Conservation (phyloP, 1,140 invertebrate species). For the Sesamia nonagrioides region DNA sequence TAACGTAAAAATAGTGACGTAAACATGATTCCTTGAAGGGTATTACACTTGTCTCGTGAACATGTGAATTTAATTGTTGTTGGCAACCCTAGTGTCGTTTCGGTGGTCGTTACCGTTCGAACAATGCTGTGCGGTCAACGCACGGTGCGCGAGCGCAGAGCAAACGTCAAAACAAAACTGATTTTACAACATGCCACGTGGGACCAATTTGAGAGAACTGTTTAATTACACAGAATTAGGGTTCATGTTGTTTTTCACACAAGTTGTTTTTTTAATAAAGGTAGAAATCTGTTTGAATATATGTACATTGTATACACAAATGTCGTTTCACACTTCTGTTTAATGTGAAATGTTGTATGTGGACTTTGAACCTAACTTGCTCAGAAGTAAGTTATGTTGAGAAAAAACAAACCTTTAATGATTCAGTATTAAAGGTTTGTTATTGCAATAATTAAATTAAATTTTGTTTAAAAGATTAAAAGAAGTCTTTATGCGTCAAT, state of each 20-base stretch:
- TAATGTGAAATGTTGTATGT: neutral
- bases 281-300: neutral
- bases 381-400: neutral
- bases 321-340: too few relatives aligned
- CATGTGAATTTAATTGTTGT: constrained; percentile 22
- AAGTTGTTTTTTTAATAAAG: neutral
- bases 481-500: neutral
- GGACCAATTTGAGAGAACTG: constrained; percentile 33
- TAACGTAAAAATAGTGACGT: constrained; percentile 5
- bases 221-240: constrained; percentile 29
- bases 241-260: constrained; percentile 4
- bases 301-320: too few relatives aligned
- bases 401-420: neutral
- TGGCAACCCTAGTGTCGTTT: constrained; percentile 50
- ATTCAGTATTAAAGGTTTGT: too few relatives aligned
- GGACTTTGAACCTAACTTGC: neutral
- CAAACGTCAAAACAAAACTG: constrained; percentile 46
- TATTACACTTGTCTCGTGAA: constrained; percentile 27
- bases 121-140: constrained; percentile 45
- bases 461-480: neutral
- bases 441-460: neutral
- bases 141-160: constrained; percentile 20
- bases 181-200: constrained; percentile 47
- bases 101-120: constrained; percentile 45
- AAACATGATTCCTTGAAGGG: neutral